Conservation (phyloP, 2,797 vertebrate species). For the Lerista edwardsae region DNA sequence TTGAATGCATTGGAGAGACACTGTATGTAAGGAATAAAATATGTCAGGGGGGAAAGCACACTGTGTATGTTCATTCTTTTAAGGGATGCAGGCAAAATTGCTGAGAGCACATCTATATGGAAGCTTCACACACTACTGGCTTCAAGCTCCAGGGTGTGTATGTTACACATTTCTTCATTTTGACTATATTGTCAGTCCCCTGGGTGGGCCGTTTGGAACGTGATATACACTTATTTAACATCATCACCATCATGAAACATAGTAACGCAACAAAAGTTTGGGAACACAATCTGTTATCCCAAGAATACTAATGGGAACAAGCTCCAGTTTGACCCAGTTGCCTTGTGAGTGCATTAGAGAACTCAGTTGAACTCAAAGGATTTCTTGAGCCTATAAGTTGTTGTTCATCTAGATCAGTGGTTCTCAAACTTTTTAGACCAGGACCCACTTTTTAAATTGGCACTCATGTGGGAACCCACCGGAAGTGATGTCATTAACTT, state of each 20-base stretch:
- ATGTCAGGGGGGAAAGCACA: neutral
- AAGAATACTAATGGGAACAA: neutral
- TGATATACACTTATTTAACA: neutral
- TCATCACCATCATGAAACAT: neutral
- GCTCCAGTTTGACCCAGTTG: no score
- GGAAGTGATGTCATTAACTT: no score
- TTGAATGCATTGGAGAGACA: conserved; percentile 1
- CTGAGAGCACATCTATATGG: neutral
- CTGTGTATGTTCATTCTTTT: neutral
- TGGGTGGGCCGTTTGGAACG: neutral
- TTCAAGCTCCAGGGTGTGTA: neutral
- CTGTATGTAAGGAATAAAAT: neutral
- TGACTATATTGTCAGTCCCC: neutral
- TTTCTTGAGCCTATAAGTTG: neutral
- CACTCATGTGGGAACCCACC: no score
- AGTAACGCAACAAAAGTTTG: neutral
- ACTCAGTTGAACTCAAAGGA: neutral
- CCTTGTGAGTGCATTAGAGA: neutral
- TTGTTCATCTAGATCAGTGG: no score
- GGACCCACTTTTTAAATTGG: no score
- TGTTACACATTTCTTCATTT: neutral
- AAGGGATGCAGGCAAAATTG: conserved; percentile 5
- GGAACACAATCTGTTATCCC: neutral
- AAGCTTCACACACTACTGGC: neutral
- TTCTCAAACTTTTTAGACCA: no score